Evolutionary conservation across 2,113 vertebrate species (phyloP).

Genomic region (Mus musculus): GRCm39 chr16:28466501-28467000

Average conservation of each 20-base stretch:
- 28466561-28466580: neutral
- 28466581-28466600: neutral
- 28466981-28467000: neutral
- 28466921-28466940: neutral
- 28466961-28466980: neutral
- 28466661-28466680: neutral
- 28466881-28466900: neutral
- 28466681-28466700: neutral
- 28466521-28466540: neutral
- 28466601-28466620: neutral
- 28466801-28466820: neutral
- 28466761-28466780: neutral
- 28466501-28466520: neutral
- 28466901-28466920: neutral
- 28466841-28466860: neutral
- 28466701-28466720: neutral
- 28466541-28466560: neutral
- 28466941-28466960: neutral
- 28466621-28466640: neutral
- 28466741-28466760: neutral
- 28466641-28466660: neutral
- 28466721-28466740: neutral
- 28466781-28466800: neutral
- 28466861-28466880: conserved; percentile 7
- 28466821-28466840: neutral